Evolutionary conservation across 2,113 vertebrate genomes (phyloP).

Genomic region (Eidolon helvum): DNA sequence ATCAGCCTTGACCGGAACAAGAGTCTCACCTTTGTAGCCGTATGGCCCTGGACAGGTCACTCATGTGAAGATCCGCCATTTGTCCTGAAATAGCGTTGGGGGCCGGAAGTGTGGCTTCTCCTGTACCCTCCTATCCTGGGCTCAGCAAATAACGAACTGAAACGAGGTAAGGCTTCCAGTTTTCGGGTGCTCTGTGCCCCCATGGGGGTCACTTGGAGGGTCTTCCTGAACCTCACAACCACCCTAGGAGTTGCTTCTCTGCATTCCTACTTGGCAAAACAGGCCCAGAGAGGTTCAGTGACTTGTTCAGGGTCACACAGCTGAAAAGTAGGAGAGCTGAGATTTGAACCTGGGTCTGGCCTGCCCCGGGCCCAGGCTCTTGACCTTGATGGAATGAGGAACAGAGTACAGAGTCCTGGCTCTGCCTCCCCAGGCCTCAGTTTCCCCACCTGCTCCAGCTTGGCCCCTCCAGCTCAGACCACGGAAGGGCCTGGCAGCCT

Average conservation of each 20-base stretch:
- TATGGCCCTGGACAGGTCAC: neutral
- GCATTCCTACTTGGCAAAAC: neutral
- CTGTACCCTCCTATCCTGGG: neutral
- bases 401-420: neutral
- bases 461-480: neutral
- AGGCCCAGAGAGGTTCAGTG: neutral
- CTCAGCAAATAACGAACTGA: accelerated
- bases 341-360: neutral
- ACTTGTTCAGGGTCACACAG: neutral
- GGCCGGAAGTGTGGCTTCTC: neutral
- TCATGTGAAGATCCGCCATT: accelerated
- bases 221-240: neutral
- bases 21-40: accelerated
- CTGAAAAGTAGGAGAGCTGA: neutral
- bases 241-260: neutral
- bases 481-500: neutral
- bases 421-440: neutral
- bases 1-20: neutral
- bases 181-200: accelerated
- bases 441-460: neutral
- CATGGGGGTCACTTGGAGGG: accelerated
- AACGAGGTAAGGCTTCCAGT: accelerated
- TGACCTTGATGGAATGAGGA: neutral
- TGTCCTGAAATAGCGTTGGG: neutral
- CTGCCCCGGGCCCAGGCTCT: neutral